Evolutionary conservation across 2,888 invertebrate genomes (phyloP), one percentile per base, ranked within the genome.

Genomic region (Drosophila macrospina): DNA sequence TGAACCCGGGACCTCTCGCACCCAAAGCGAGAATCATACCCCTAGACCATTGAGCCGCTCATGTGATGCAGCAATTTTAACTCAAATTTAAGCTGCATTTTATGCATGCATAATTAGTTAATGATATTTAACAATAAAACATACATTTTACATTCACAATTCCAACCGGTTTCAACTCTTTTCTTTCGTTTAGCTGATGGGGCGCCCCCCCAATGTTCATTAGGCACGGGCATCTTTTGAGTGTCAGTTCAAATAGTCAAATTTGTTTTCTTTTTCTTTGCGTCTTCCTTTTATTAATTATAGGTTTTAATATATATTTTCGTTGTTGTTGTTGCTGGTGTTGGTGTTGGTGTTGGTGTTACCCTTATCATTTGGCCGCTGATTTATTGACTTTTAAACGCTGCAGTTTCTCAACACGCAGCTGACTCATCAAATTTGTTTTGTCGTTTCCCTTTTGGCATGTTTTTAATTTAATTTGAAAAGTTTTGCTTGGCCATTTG

Each of bases 1-100:
- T 94, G 94, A 94, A 94, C 94, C 94, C 94, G 94, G 94, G 94
- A 94, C 94, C 94, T 94, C 94, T 94, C 94, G 94, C 94, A 94
- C 94, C 94, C 94, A 93, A 94, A 94, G 94, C 94, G 94, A 94
- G 93, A 94, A 94, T 94, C 94, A 94, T 94, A 93, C 94, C 94
- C 94, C 94, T 94, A 94, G 94, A 94, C 94, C 94, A 94, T 93
- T 94, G 94, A 94, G 94, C 94, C 94, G 70, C 86, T 63, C 13
- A 20, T 37, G 37, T 1, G 0, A 2, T 7, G 4, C 0, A 0
- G 1, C 2, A 15, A 34, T 36, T 71, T 61, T 15, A 8, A 39
- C 11, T 44, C 6, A 47, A 57, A 71, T 59, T 71, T 75, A 28
- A 39, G 6, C 20, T 11, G 7, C 5, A 41, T 48, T 11, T 13